phyloP scores from a whole-genome alignment of 2,113 vertebrate genomes.

The Passer domesticus region DNA sequence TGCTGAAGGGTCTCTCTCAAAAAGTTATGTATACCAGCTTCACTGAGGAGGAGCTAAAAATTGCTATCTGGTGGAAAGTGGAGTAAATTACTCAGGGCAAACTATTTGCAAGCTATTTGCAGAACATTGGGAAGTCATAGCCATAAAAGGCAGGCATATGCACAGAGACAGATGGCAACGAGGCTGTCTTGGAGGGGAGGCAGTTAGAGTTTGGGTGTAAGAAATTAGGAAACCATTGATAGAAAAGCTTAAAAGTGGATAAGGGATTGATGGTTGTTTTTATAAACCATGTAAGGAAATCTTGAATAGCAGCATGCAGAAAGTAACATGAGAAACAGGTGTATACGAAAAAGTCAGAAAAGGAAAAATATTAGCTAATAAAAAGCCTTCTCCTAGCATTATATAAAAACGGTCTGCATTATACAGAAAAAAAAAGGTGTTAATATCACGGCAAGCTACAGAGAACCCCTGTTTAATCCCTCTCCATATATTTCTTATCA shows the following conservation, averaged over 20 bases:
- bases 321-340: neutral
- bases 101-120: neutral
- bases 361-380: neutral
- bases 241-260: neutral
- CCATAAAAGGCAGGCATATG: neutral
- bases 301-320: neutral
- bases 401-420: neutral
- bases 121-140: neutral
- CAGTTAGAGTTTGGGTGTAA: neutral
- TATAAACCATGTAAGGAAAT: neutral
- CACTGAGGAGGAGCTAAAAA: neutral
- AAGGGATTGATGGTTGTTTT: neutral
- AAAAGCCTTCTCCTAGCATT: neutral
- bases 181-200: neutral
- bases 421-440: neutral
- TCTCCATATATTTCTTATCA: neutral
- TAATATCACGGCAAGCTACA: neutral
- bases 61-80: neutral
- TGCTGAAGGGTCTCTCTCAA: neutral
- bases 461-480: neutral
- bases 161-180: neutral
- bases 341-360: neutral
- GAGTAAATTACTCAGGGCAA: neutral
- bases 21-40: neutral
- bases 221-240: neutral